phyloP scores from a whole-genome alignment of 2,888 invertebrate genomes.

The Himalopsyche kuldschensis region DNA sequence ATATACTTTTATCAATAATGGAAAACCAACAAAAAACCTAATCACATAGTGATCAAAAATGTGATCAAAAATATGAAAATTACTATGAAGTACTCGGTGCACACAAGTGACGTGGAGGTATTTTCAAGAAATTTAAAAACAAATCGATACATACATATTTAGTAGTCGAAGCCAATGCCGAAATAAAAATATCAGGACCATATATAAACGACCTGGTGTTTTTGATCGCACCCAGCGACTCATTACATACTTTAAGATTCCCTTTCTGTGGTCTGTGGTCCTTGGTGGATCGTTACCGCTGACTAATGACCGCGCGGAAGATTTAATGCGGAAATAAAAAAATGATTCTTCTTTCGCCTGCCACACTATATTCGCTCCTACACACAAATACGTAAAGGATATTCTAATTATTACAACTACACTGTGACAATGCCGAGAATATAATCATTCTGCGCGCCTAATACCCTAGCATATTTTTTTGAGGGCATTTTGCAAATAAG shows the following conservation, averaged over 20 bases:
- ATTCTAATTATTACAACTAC: not conserved
- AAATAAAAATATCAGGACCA: not conserved
- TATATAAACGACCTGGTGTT: not conserved
- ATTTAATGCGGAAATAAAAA: slow-evolving; percentile 33
- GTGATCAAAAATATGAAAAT: no score
- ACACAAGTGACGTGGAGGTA: no score
- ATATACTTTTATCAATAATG: no score
- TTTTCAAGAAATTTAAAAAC: no score
- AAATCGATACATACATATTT: no score
- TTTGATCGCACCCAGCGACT: not conserved
- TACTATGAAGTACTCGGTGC: no score
- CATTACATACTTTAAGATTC: not conserved
- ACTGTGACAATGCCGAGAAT: not conserved
- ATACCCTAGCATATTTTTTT: not conserved
- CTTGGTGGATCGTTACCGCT: slow-evolving; percentile 14
- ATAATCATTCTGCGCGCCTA: not conserved
- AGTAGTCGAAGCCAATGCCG: not conserved
- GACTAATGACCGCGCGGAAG: slow-evolving; percentile 30
- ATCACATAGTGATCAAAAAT: no score
- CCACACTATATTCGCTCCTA: not conserved
- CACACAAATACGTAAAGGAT: not conserved
- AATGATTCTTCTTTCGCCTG: not conserved
- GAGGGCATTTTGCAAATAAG: not conserved
- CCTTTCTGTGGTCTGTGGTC: not conserved
- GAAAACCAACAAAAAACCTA: no score